Evolutionary conservation across 64 coral and sea anemone species (phyloP).

Genomic region (Orbicella faveolata): DNA sequence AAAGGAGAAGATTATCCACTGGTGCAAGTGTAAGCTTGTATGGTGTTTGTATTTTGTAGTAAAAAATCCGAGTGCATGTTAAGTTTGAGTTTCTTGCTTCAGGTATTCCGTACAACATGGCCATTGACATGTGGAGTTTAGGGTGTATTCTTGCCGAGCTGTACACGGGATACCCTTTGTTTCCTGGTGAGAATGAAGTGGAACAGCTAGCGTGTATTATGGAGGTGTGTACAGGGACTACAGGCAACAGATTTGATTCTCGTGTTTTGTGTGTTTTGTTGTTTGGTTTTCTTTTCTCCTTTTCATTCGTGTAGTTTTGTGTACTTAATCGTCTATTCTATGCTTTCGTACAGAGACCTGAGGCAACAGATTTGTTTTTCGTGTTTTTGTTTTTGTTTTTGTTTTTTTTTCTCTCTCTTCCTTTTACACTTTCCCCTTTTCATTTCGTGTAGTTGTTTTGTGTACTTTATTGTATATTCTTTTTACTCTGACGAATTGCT

Average conservation of each 20-base stretch:
- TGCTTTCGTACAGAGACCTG: not conserved
- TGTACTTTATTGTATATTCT: too few relatives aligned
- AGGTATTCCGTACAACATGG: slow-evolving; percentile 89
- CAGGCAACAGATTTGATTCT: too few relatives aligned
- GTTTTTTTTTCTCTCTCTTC: not conserved
- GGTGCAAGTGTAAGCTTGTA: too few relatives aligned
- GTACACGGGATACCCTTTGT: slow-evolving; percentile 95
- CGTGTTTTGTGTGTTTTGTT: too few relatives aligned
- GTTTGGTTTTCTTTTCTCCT: too few relatives aligned
- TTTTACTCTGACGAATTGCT: too few relatives aligned
- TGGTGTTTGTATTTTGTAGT: too few relatives aligned
- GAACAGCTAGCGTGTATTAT: slow-evolving; percentile 98
- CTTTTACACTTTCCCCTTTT: not conserved
- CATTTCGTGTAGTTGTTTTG: too few relatives aligned
- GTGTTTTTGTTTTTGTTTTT: not conserved
- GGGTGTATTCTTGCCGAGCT: slow-evolving; percentile 95
- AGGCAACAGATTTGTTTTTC: not conserved
- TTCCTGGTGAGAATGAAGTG: slow-evolving; percentile 99
- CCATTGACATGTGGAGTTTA: slow-evolving; percentile 99
- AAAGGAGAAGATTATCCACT: too few relatives aligned
- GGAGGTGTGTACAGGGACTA: slow-evolving; percentile 56
- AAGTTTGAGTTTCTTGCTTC: not conserved
- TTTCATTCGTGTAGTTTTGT: too few relatives aligned
- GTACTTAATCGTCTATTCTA: too few relatives aligned
- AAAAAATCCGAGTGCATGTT: too few relatives aligned